These are phyloP conservation scores for Allygus modestus DNA, from an alignment of 2,888 invertebrate genomes.

Conservation along the genomic window DNA sequence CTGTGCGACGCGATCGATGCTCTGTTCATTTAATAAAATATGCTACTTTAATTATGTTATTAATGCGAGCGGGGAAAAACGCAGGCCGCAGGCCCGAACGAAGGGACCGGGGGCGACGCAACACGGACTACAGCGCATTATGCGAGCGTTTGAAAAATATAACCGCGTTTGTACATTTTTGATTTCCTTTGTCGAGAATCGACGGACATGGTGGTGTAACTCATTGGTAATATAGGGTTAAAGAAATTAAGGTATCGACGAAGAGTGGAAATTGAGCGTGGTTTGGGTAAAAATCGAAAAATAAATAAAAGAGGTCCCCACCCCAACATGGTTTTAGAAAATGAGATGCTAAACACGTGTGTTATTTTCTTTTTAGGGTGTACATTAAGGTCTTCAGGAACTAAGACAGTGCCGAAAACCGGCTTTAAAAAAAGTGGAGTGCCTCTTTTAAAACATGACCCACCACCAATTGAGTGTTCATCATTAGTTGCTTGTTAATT, in stretches of 20 bases:
- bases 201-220: neutral
- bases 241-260: neutral
- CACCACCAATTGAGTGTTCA: no score
- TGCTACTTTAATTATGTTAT: conserved; percentile 60
- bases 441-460: no score
- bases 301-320: no score
- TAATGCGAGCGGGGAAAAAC: conserved; percentile 36
- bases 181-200: conserved; percentile 40
- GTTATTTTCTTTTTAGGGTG: no score
- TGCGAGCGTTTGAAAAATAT: conserved; percentile 6
- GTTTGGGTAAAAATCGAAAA: neutral
- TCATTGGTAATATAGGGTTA: conserved; percentile 2
- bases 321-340: no score
- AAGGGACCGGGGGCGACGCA: neutral
- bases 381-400: no score
- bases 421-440: no score
- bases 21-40: conserved; percentile 58
- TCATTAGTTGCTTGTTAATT: no score
- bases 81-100: neutral
- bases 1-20: conserved; percentile 52
- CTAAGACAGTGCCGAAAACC: no score
- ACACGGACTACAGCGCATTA: conserved; percentile 5
- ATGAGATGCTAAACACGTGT: no score
- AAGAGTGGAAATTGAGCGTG: neutral
- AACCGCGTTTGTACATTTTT: conserved; percentile 35